A percentile compares a stretch with the other conserved stretches of the same genome.
Conservation (phyloP, 2,113 vertebrate species). For the Toxostoma redivivum region DNA sequence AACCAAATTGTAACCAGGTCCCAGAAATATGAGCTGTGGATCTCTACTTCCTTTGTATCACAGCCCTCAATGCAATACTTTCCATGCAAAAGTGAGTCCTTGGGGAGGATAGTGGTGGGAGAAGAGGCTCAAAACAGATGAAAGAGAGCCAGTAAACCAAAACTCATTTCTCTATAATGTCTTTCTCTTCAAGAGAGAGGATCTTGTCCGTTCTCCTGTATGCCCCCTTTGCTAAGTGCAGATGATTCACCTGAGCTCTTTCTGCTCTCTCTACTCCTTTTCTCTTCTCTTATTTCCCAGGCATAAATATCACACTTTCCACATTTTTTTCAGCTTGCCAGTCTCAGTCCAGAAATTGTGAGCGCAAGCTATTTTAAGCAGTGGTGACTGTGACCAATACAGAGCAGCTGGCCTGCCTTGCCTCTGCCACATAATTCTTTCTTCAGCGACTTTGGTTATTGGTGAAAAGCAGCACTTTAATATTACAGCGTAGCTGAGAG, state of each 20-base stretch:
- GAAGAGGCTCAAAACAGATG: slow-evolving; percentile 36
- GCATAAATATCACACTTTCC: not conserved
- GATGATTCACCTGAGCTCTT: not conserved
- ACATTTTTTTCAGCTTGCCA: not conserved
- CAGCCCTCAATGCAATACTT: not conserved
- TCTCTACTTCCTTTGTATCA: slow-evolving; percentile 39
- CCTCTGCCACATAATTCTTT: not conserved
- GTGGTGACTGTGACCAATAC: not conserved
- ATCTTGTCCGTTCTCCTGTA: not conserved
- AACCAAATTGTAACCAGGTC: slow-evolving; percentile 65
- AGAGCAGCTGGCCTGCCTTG: not conserved
- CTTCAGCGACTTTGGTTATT: fast-evolving
- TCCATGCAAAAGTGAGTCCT: not conserved
- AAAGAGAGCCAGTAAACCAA: slow-evolving; percentile 4
- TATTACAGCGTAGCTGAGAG: not conserved
- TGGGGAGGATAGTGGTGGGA: not conserved
- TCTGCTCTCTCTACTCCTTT: not conserved
- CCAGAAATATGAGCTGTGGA: slow-evolving; percentile 45
- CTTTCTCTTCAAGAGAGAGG: slow-evolving; percentile 20
- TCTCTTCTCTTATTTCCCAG: not conserved
- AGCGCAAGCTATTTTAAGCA: not conserved
- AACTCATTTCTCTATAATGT: not conserved
- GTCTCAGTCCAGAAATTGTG: not conserved
- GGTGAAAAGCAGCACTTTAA: not conserved
- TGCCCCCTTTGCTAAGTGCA: not conserved